phyloP scores from a whole-genome alignment of 1,140 invertebrate genomes.

The Diorhabda carinulata region DNA sequence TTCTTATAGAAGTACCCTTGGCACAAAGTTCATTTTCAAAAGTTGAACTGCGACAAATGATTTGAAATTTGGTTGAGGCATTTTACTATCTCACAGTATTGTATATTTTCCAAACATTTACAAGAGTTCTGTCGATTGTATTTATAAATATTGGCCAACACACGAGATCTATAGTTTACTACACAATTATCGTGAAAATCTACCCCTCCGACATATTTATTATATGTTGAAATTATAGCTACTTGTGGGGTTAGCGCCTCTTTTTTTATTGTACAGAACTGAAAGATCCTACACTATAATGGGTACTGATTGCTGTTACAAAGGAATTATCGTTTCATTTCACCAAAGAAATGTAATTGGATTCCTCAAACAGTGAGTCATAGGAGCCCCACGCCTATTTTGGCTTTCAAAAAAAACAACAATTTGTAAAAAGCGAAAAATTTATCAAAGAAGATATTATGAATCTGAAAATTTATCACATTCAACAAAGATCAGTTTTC shows the following conservation, averaged over 20 bases:
- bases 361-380: no score
- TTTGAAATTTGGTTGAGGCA: background rate
- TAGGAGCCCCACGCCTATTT: no score
- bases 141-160: background rate
- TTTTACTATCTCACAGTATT: background rate
- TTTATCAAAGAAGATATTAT: no score
- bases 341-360: no score
- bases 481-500: background rate
- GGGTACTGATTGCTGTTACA: background rate
- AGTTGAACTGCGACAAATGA: background rate
- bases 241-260: background rate
- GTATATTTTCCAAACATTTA: background rate
- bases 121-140: background rate
- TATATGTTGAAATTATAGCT: slow-evolving; percentile 7
- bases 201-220: background rate
- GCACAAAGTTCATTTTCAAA: background rate
- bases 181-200: slow-evolving; percentile 6
- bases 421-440: no score
- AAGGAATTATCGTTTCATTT: background rate
- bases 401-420: no score
- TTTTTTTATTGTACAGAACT: background rate
- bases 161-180: background rate
- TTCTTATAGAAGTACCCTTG: background rate
- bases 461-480: background rate
- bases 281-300: background rate